Conservation (phyloP, 2,797 vertebrate genomes). For the Poeciliopsis paucimaculata region DNA sequence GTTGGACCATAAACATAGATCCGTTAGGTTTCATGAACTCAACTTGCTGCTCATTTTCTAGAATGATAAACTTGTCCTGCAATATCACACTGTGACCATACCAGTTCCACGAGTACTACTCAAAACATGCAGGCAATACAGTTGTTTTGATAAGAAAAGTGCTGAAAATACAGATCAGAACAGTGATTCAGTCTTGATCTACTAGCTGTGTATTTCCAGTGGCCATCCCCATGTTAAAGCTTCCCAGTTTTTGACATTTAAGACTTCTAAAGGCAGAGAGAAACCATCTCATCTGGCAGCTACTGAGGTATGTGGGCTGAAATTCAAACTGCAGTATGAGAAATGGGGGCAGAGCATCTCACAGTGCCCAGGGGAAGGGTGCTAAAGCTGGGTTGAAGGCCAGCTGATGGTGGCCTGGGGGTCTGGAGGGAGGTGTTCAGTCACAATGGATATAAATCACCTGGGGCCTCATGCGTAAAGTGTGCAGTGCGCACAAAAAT, state of each 20-base stretch:
- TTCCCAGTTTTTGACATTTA: not conserved
- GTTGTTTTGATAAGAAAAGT: not conserved
- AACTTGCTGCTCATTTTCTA: not conserved
- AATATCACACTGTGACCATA: not conserved
- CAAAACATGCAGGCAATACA: not conserved
- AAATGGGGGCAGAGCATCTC: conserved; percentile 39
- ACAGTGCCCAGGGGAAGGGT: conserved; percentile 41
- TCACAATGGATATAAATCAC: conserved; percentile 74
- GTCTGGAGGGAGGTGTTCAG: conserved; percentile 46
- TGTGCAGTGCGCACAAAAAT: too few species aligned
- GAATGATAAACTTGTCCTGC: not conserved
- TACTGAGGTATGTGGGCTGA: conserved; percentile 29
- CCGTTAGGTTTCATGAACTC: not conserved
- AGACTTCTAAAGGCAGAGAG: conserved; percentile 12
- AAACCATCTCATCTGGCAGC: conserved; percentile 9
- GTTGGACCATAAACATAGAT: not conserved
- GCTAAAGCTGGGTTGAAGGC: conserved; percentile 53
- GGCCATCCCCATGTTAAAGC: not conserved
- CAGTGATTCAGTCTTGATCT: not conserved
- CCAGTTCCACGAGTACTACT: not conserved
- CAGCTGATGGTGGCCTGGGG: conserved; percentile 31
- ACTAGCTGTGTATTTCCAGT: not conserved
- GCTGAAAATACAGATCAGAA: not conserved
- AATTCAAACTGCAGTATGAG: conserved; percentile 33
- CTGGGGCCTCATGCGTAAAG: not conserved